These are phyloP conservation scores for Syngnathus acus DNA, from an alignment of 2,797 vertebrate genomes.

Conservation along the genomic window DNA sequence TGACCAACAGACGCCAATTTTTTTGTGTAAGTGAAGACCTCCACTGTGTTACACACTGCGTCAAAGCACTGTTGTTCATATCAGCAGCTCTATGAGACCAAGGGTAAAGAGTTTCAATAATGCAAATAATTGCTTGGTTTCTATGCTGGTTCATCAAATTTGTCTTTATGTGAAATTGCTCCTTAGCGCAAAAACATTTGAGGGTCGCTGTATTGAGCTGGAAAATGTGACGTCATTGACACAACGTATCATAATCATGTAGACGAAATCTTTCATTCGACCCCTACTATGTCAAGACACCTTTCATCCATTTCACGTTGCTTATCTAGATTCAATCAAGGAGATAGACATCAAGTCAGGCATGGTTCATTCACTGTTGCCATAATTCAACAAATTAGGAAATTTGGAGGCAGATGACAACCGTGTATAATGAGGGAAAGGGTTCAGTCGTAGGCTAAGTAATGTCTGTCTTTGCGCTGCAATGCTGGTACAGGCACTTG, in stretches of 20 bases:
- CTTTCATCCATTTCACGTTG: constrained; percentile 16
- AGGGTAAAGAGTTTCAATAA: not conserved
- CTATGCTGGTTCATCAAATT: too few relatives aligned
- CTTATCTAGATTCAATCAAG: constrained; percentile 10
- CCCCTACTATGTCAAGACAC: too few relatives aligned
- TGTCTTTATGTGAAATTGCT: too few relatives aligned
- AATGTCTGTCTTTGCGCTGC: not conserved
- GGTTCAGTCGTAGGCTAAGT: not conserved
- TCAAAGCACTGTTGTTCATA: not conserved
- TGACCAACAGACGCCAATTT: constrained; percentile 32
- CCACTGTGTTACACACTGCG: not conserved
- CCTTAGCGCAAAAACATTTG: too few relatives aligned
- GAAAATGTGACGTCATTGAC: too few relatives aligned
- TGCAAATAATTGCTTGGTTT: too few relatives aligned
- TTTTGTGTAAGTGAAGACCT: constrained; percentile 21
- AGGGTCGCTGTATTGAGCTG: too few relatives aligned
- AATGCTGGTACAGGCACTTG: not conserved
- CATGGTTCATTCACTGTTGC: constrained; percentile 20
- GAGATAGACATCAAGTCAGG: constrained; percentile 15
- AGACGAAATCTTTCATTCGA: too few relatives aligned
- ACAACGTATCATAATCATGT: too few relatives aligned
- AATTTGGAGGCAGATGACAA: constrained; percentile 6
- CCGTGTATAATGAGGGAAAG: not conserved
- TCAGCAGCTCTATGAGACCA: not conserved
- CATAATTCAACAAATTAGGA: constrained; percentile 22